phyloP scores from a whole-genome alignment of 2,888 invertebrate genomes.

The Serripes groenlandicus region DNA sequence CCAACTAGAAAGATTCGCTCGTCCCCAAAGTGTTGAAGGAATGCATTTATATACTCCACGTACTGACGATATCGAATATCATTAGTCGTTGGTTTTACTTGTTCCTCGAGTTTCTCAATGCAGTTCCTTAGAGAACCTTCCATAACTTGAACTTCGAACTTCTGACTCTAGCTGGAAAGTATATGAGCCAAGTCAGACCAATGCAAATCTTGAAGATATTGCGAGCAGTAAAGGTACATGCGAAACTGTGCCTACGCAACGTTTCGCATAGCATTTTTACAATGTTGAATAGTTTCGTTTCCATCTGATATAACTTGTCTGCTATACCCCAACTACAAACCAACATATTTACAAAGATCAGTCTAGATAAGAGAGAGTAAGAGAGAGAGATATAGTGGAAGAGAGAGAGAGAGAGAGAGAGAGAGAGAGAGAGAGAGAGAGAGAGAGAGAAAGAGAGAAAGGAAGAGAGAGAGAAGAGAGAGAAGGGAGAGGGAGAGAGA shows the following conservation, averaged over 20 bases:
- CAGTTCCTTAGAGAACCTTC: background rate
- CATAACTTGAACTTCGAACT: background rate
- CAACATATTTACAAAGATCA: too few relatives aligned
- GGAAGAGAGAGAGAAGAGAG: background rate
- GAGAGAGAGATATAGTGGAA: too few relatives aligned
- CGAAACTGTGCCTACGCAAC: too few relatives aligned
- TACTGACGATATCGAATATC: conserved; percentile 30
- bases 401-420: too few relatives aligned
- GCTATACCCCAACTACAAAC: too few relatives aligned
- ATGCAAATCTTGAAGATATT: background rate
- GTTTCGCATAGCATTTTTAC: too few relatives aligned
- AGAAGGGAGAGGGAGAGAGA: conserved; percentile 19
- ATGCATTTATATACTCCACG: conserved; percentile 34
- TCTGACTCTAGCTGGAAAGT: background rate
- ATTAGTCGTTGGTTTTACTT: conserved; percentile 33
- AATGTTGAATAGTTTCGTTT: too few relatives aligned
- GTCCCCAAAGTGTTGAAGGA: conserved; percentile 7
- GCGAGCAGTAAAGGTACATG: background rate
- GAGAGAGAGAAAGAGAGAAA: background rate
- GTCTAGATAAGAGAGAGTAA: too few relatives aligned
- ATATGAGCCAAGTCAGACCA: too few relatives aligned
- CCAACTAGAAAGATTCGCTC: conserved; percentile 7
- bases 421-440: background rate
- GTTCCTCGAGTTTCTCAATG: conserved; percentile 10
- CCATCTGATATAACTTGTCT: too few relatives aligned